A percentile compares a stretch with the other conserved stretches of the same genome.
These are phyloP conservation scores for Eupithecia subfuscata DNA, from an alignment of 2,888 invertebrate genomes.

Conservation along the genomic window DNA sequence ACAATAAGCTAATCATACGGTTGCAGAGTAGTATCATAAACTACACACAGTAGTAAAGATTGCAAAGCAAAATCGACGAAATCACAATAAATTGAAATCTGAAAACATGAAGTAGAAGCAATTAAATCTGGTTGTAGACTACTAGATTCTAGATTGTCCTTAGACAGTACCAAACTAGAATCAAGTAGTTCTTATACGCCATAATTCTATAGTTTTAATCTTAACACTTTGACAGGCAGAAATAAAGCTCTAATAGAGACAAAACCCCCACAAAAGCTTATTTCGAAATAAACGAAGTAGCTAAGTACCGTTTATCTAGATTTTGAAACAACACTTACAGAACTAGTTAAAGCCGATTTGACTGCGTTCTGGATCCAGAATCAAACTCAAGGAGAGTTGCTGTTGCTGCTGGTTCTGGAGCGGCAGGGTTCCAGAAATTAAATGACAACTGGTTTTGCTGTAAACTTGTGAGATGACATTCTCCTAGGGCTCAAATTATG, in stretches of 20 bases:
- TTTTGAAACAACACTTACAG: constrained; percentile 10
- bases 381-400: constrained; percentile 24
- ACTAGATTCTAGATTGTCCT: too few relatives aligned
- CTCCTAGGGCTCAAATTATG: constrained; percentile 9
- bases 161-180: too few relatives aligned
- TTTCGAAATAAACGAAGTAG: not conserved
- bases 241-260: not conserved
- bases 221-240: not conserved
- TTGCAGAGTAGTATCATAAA: constrained; percentile 58
- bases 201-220: not conserved
- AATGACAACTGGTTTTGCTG: constrained; percentile 18
- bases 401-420: too few relatives aligned
- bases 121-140: not conserved
- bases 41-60: constrained; percentile 51
- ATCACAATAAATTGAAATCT: not conserved
- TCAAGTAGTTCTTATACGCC: too few relatives aligned
- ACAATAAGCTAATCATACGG: constrained; percentile 79
- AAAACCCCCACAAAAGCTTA: not conserved
- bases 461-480: constrained; percentile 23
- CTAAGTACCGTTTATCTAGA: not conserved
- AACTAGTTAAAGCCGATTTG: constrained; percentile 15
- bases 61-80: not conserved
- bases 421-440: constrained; percentile 23
- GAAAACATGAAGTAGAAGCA: not conserved
- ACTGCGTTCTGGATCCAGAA: constrained; percentile 25